A percentile compares a stretch with the other conserved stretches of the same genome.
Conservation (phyloP, 2,113 vertebrate species). For the Brachyhypopomus occidentalis region DNA sequence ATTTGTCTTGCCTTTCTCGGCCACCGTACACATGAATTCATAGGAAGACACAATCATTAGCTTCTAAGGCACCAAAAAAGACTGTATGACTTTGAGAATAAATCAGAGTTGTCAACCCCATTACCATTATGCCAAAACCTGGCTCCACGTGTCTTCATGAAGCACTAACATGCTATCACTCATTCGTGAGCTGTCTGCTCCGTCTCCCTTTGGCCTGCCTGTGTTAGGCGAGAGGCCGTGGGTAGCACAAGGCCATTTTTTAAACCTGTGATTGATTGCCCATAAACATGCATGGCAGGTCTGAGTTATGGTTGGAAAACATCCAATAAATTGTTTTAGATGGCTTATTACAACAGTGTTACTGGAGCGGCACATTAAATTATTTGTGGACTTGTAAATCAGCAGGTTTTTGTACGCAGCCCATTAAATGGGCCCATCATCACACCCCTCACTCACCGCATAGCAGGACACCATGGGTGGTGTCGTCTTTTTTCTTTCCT, state of each 20-base stretch:
- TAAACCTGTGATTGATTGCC: slow-evolving; percentile 73
- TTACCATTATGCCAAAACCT: slow-evolving; percentile 10
- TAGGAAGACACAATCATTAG: slow-evolving; percentile 19
- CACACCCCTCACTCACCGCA: slow-evolving; percentile 61
- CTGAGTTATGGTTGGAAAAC: slow-evolving; percentile 74
- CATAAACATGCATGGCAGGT: slow-evolving; percentile 74
- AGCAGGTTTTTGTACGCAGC: slow-evolving; percentile 66
- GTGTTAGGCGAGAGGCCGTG: background rate
- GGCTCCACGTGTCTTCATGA: background rate
- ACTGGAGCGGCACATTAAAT: slow-evolving; percentile 72
- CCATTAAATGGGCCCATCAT: slow-evolving; percentile 65
- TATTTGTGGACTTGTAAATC: slow-evolving; percentile 72
- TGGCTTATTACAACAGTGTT: slow-evolving; percentile 77
- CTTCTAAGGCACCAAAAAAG: background rate
- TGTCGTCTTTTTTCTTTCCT: slow-evolving; percentile 56
- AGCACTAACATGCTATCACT: background rate
- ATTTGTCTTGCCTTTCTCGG: too few species aligned
- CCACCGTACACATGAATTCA: background rate
- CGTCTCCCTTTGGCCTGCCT: too few species aligned
- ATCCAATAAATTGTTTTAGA: slow-evolving; percentile 79
- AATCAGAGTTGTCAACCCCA: background rate
- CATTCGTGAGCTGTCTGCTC: too few species aligned
- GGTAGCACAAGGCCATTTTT: slow-evolving; percentile 52
- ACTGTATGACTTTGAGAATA: background rate
- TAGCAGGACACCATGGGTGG: slow-evolving; percentile 61